Evolutionary conservation across 64 coral and sea anemone species (phyloP).

Genomic region (Orbicella faveolata): DNA sequence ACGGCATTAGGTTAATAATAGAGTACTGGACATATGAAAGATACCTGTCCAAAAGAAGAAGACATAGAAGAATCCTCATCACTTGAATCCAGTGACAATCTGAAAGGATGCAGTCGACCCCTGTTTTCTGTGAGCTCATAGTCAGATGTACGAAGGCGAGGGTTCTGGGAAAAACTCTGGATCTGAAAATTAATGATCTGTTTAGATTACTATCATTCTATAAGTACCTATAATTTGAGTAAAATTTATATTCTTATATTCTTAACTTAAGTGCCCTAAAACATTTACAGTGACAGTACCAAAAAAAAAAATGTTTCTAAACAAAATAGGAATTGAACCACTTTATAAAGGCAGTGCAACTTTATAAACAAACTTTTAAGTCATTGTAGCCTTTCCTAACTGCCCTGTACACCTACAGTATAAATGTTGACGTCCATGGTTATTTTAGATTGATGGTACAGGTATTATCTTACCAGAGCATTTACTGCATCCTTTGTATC

Average conservation of each 20-base stretch:
- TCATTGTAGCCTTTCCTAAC: no score
- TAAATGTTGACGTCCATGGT: no score
- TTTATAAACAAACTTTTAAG: no score
- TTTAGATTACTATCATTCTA: no score
- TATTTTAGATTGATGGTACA: background rate
- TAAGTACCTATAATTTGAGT: no score
- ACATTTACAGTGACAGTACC: no score
- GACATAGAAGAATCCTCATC: slow-evolving; percentile 88
- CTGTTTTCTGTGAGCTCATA: slow-evolving; percentile 93
- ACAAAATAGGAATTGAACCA: no score
- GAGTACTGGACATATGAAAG: background rate
- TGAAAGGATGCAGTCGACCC: slow-evolving; percentile 43
- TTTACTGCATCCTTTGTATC: slow-evolving; percentile 87
- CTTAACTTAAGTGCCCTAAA: no score
- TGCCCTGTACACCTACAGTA: no score
- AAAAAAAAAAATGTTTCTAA: no score
- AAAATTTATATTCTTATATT: no score
- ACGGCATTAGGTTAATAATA: background rate
- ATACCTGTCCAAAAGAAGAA: slow-evolving; percentile 94
- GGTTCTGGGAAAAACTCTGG: slow-evolving; percentile 69
- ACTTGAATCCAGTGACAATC: slow-evolving; percentile 80
- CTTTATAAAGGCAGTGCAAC: no score
- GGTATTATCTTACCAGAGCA: slow-evolving; percentile 59
- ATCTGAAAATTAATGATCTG: slow-evolving; percentile 37
- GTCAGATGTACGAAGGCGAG: slow-evolving; percentile 61